Evolutionary conservation across 2,888 invertebrate species (phyloP).

Genomic region (Anagyrus pseudococci): DNA sequence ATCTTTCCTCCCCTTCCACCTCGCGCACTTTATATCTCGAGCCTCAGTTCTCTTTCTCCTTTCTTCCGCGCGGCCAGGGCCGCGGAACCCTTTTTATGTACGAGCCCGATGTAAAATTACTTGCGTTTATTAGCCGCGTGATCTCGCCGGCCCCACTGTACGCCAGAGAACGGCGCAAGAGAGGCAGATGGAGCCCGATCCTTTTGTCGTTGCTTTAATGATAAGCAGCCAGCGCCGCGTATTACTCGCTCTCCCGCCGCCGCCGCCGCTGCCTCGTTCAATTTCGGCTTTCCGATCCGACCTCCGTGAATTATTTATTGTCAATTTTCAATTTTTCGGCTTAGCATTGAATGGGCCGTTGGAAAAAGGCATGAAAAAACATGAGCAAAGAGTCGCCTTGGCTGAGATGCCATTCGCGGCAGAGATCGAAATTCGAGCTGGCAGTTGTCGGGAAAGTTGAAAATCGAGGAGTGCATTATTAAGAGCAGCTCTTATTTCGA

Average conservation of each 20-base stretch:
- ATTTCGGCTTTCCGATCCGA: not conserved
- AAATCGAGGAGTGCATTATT: constrained; percentile 56
- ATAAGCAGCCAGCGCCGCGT: too few species aligned
- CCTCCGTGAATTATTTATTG: not conserved
- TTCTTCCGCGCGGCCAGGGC: not conserved
- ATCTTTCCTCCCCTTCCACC: not conserved
- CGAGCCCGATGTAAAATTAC: constrained; percentile 24
- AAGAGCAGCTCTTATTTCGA: constrained; percentile 41
- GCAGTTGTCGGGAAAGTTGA: too few species aligned
- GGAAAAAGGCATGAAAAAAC: not conserved
- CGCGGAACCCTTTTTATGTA: constrained; percentile 8
- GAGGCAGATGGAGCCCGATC: not conserved
- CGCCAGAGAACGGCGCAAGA: not conserved
- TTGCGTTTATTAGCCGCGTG: constrained; percentile 12
- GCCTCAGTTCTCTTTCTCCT: constrained; percentile 3
- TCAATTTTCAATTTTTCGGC: not conserved
- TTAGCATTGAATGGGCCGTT: not conserved
- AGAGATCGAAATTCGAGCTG: constrained; percentile 44
- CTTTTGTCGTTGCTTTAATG: not conserved
- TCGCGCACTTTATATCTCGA: too few species aligned
- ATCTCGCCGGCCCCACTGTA: not conserved
- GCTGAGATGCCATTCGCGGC: constrained; percentile 36
- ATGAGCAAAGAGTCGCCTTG: constrained; percentile 3
- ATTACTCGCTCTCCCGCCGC: too few species aligned
- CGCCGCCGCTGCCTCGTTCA: too few species aligned